A percentile compares a stretch with the other conserved stretches of the same genome.
Evolutionary conservation across 2,113 vertebrate genomes (phyloP).

Genomic region (Gulo gulo): DNA sequence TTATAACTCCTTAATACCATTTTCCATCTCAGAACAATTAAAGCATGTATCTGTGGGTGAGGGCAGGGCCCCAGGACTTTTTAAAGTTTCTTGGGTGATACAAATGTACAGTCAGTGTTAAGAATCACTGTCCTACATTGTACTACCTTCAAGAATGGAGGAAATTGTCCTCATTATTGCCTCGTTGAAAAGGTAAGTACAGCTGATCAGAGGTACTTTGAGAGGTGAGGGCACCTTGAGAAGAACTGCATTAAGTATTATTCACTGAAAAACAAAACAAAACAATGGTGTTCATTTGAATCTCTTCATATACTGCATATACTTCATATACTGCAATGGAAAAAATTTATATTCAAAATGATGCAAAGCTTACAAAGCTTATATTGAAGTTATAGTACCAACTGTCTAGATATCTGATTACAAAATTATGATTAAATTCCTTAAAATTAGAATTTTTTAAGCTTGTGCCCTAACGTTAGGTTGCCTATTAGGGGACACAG

Average conservation of each 20-base stretch:
- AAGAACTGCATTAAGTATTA: neutral
- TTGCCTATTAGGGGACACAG: neutral
- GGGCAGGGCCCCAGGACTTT: neutral
- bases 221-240: neutral
- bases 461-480: neutral
- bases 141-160: neutral
- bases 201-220: neutral
- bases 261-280: neutral
- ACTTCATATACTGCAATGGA: neutral
- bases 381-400: neutral
- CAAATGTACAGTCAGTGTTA: neutral
- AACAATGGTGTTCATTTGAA: neutral
- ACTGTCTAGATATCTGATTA: neutral
- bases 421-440: neutral
- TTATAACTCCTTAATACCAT: neutral
- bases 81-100: neutral
- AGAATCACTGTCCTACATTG: neutral
- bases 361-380: neutral
- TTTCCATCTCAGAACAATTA: neutral
- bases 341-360: neutral
- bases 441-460: neutral
- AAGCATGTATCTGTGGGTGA: neutral
- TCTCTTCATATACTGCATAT: neutral
- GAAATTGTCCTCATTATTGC: neutral
- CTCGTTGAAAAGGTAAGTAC: neutral